Evolutionary conservation across 2,113 vertebrate species (phyloP), one percentile per base, ranked within the genome.

Genomic region (Mastomys coucha): DNA sequence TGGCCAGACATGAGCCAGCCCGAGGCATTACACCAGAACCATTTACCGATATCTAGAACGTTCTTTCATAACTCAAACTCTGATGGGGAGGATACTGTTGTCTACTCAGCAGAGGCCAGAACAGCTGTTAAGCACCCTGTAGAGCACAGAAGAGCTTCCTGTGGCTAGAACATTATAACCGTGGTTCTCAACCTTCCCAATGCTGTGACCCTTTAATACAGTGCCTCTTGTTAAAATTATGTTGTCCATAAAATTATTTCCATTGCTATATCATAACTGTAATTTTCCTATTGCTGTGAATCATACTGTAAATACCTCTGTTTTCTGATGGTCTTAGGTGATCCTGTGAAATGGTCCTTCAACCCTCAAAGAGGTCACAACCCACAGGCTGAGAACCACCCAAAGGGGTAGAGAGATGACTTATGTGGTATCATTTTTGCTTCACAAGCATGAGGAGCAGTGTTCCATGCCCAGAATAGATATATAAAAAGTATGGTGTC

Each of bases 111-210:
- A 31, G 53, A 87, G n/a, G 22, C 24, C 72, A 65, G 51, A 22
- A 70, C 17, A 72, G 69, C 12, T 65, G 3, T 5, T 31, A 14
- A 22, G 12, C 0, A 56, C 6, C 53, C 45, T 24, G 0, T 13
- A 33, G 4, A 1, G 3, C 3, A 2, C 36, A n/a, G 72, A 13
- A 56, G 0, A 0, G 0, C 0, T 3, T 26, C 53, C 36, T 14
- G 28, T 7, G 8, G 58, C 77, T 31, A 69, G 22, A 67, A 69
- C 20, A 36, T 42, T 9, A 2, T 70, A 73, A 39, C 2, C 3
- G 14, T 19, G 70, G 16, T 36, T 72, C 70, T 20, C 70, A 39
- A 72, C 70, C 14, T 70, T 70, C 14, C 69, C 33, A 70, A 36
- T 17, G 14, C 70, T 9, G 36, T n/a, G 70, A 20, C 70, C 36